Base-by-base conservation (phyloP, 1,140 invertebrate genomes). In the Delia radicum region DNA sequence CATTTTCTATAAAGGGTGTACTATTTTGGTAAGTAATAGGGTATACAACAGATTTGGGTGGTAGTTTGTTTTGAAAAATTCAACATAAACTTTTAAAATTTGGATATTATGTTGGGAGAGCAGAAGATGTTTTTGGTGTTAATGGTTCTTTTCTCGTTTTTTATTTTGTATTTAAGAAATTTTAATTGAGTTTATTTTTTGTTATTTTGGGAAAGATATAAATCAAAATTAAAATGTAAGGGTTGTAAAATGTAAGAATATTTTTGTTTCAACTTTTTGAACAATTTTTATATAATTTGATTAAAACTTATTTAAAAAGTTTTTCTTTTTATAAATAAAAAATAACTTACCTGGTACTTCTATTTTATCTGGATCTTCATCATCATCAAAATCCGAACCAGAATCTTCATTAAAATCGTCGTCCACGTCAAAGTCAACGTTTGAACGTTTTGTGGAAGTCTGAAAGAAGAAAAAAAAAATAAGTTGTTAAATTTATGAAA, bases 321-420 rank as follows among this genome's bases (percentile, higher is more conserved):
- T n/a, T n/a, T n/a, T n/a, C n/a, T n/a, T n/a, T n/a, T n/a, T n/a
- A n/a, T n/a, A n/a, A n/a, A n/a, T n/a, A n/a, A n/a, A n/a, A n/a
- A n/a, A n/a, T 10, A 48, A 83, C 81, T 86, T 87, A 94, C 94
- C 94, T 86, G 94, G 94, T 46, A 96, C 93, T 91, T 95, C 92
- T 87, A 95, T 94, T 88, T 94, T 94, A 86, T 96, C 94, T 75
- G 94, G 94, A 90, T 96, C 94, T 79, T 95, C 94, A 87, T 95
- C 93, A 82, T 95, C 94, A 82, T 94, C 93, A 86, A 94, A 94
- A 83, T 95, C 93, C 77, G 92, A 93, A 75, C 91, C 93, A 33
- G 92, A 93, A 82, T 91, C 90, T 73, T 90, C 89, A 72, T 88
- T 87, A 74, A 83, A 80, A 71, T 82, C 83, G 18, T 82, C 78